Conservation (phyloP, 2,113 vertebrate species). For the Hydrolagus affinis region DNA sequence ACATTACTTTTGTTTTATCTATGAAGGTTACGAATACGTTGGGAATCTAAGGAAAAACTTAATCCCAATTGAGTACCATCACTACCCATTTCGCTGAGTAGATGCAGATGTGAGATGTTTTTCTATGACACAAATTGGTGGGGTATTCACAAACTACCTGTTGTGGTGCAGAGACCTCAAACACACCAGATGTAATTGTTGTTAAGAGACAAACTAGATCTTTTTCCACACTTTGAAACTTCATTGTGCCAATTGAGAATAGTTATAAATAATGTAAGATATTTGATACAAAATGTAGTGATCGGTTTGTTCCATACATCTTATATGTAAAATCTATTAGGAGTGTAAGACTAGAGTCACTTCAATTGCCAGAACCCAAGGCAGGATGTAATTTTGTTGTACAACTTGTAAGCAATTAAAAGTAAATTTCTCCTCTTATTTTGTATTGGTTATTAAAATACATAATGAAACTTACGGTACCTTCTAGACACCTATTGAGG, state of each 20-base stretch:
- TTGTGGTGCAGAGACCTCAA: too few relatives aligned
- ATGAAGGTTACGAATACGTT: not conserved
- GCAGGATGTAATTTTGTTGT: not conserved
- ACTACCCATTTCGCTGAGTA: not conserved
- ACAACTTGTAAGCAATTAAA: too few relatives aligned
- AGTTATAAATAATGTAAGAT: not conserved
- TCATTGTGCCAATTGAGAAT: not conserved
- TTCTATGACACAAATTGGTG: not conserved
- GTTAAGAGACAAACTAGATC: too few relatives aligned
- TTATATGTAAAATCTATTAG: not conserved
- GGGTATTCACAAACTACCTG: not conserved
- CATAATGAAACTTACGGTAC: too few relatives aligned
- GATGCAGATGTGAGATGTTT: conserved; percentile 5
- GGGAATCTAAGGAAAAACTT: not conserved
- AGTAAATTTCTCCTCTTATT: too few relatives aligned
- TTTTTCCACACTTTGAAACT: not conserved
- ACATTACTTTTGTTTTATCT: conserved; percentile 19
- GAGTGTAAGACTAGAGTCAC: not conserved
- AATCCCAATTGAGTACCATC: not conserved
- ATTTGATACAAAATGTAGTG: not conserved
- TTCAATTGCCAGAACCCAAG: not conserved
- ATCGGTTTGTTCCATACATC: not conserved
- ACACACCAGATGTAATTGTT: not conserved
- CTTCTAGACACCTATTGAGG: too few relatives aligned
- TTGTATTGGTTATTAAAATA: too few relatives aligned